Conservation (phyloP, 2,797 vertebrate species). For the Prunella strophiata region DNA sequence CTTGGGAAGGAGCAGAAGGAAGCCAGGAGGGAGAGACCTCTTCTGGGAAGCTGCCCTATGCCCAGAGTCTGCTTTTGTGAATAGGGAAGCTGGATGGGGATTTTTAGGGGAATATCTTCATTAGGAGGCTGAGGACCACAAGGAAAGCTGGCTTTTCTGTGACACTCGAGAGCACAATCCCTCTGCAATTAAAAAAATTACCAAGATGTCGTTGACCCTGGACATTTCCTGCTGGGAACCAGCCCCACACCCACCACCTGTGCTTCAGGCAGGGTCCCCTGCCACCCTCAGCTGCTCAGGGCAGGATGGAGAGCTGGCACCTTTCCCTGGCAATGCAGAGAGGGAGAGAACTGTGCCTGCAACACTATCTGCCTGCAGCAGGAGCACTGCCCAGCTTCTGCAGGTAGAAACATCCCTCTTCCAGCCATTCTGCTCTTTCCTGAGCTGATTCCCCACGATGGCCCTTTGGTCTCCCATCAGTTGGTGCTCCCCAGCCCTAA, state of each 20-base stretch:
- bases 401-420: neutral
- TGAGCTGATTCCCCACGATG: neutral
- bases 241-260: fast-evolving
- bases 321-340: neutral
- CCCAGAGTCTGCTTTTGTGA: neutral
- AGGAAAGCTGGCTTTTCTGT: neutral
- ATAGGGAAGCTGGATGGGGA: fast-evolving
- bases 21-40: neutral
- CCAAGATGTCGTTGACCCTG: neutral
- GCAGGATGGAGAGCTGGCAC: neutral
- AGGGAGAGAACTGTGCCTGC: neutral
- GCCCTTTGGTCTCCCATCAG: fast-evolving
- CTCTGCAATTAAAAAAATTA: neutral
- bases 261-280: neutral
- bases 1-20: neutral
- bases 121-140: neutral
- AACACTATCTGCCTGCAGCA: fast-evolving
- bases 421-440: neutral
- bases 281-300: fast-evolving
- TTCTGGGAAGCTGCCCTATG: fast-evolving
- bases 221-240: neutral
- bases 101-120: neutral
- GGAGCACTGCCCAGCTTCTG: fast-evolving
- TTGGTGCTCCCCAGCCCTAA: neutral
- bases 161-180: neutral